Base-by-base conservation (phyloP, 2,113 vertebrate species). In the Phasianus colchicus region DNA sequence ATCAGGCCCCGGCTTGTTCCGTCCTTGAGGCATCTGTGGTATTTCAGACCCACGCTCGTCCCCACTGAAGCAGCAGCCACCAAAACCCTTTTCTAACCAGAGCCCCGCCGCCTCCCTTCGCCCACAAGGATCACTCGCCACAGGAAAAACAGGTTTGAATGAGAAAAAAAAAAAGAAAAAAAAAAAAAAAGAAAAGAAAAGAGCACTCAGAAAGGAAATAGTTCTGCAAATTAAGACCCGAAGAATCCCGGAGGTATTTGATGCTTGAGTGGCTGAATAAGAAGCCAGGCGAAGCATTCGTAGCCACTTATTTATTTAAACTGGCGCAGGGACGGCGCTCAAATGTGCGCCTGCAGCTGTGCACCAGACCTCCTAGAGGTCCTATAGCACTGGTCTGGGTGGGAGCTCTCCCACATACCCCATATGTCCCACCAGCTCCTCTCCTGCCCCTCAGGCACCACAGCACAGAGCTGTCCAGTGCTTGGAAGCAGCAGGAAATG, bases 281-380 rank as follows among this genome's bases (percentile, higher is more conserved):
- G 74, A 94, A 92, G 92, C 96, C 93, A 86, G 57, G 86, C 25
- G 0, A 94, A 89, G 81, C 69, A 50, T 76, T 89, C 14, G 5
- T 83, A 83, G 72, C 92, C 65, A 47, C 76, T 95, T 95, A 89
- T 96, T 96, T 95, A 96, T 96, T 97, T 94, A 85, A 96, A 92
- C 74, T 95, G 88, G 67, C 91, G 78, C 34, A 1, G 30, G 92
- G 89, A 96, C 4, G 3, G 55, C 73, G 89, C 69, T 96, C 88
- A 79, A 45, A 80, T 92, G 67, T 95, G 78, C 34, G 85, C 96
- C 90, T 89, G 89, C 71, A 91, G 95, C 90, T 75, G 80, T 80
- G 90, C 76, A 58, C 93, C 92, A 83, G 61, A 73, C 40, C 60
- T 72, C 43, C 58, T 19, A 17, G 88, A 81, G 52, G 79, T 22